These are phyloP conservation scores for Turnix velox DNA, from an alignment of 2,113 vertebrate species.

Conservation along the genomic window DNA sequence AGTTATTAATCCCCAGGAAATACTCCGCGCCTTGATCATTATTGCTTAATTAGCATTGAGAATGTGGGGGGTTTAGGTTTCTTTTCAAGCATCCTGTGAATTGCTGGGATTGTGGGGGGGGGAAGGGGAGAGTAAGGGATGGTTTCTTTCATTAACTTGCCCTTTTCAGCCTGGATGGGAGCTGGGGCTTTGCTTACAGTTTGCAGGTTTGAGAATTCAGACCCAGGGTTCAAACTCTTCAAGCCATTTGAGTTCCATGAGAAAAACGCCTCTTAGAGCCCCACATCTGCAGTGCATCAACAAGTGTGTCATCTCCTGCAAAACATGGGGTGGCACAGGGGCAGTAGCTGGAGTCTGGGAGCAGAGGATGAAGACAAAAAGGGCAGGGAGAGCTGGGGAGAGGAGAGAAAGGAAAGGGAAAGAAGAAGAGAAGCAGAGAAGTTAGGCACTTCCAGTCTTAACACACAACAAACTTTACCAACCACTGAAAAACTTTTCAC, in stretches of 20 bases:
- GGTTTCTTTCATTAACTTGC: conserved; percentile 63
- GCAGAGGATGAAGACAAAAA: not conserved
- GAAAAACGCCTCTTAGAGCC: conserved; percentile 18
- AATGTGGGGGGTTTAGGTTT: conserved; percentile 64
- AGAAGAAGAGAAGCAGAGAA: rapidly evolving
- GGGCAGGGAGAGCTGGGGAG: not conserved
- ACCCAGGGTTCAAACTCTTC: conserved; percentile 56
- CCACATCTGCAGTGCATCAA: conserved; percentile 58
- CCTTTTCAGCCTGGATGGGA: conserved; percentile 43
- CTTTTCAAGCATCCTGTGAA: conserved; percentile 66
- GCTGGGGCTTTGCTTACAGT: conserved; percentile 19
- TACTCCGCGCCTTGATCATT: conserved; percentile 72
- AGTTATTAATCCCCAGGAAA: conserved; percentile 80
- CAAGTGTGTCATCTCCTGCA: not conserved
- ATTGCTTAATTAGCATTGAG: conserved; percentile 72
- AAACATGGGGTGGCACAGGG: not conserved
- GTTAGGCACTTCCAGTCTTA: not conserved
- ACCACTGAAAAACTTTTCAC: not conserved
- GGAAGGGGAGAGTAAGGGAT: no score
- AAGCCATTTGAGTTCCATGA: conserved; percentile 39
- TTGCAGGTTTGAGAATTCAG: conserved; percentile 47
- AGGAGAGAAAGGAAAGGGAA: not conserved
- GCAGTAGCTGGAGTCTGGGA: not conserved
- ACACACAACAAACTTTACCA: not conserved
- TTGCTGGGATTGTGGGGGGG: conserved; percentile 1